Base-by-base conservation (phyloP, 2,888 invertebrate species). In the Pyrrhia umbra region DNA sequence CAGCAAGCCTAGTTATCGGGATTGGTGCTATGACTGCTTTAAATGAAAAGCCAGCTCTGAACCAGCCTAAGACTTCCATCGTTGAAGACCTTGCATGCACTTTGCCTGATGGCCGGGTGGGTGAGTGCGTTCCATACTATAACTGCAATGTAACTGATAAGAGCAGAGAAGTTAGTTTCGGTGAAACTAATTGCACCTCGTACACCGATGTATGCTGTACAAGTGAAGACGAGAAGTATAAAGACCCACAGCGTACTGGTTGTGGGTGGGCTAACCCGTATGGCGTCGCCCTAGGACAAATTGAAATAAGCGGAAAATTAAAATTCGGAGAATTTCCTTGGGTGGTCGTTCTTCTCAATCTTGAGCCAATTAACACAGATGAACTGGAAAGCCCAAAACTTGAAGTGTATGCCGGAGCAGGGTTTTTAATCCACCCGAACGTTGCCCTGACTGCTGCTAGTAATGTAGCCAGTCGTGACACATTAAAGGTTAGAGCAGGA, bases 361-460 rank as follows among this genome's bases (percentile, higher is more conserved):
- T 95, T 62, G 95, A 82, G 69, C 82, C 86, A 0, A 88, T 96
- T 0, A 84, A 87, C 64, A 82, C 86, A 16, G 79, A 86, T 30
- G 94, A 95, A 13, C 91, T 91, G 0, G 85, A 90, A 0, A 89
- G 90, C 0, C 91, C 94, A 72, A 95, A 93, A 82, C 83, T 85
- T 0, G 79, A 87, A 62, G 77, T 86, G 0, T 98, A 97, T 88
- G 95, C 97, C 21, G 98, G 98, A 50, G 98, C 98, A 0, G 98
- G 97, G 0, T 96, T 98, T 0, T 90, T 98, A 6, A 97, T 98
- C 70, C 97, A 97, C 72, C 96, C 96, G 0, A 93, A 93, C 56
- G 97, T 97, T 0, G 97, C 97, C 0, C 84, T 98, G 3, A 98
- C 98, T 0, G 97, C 97, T 0, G 98, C 97, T 0, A 98, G 98